Evolutionary conservation across 2,888 invertebrate genomes (phyloP).

Genomic region (Limnephilus rhombicus): DNA sequence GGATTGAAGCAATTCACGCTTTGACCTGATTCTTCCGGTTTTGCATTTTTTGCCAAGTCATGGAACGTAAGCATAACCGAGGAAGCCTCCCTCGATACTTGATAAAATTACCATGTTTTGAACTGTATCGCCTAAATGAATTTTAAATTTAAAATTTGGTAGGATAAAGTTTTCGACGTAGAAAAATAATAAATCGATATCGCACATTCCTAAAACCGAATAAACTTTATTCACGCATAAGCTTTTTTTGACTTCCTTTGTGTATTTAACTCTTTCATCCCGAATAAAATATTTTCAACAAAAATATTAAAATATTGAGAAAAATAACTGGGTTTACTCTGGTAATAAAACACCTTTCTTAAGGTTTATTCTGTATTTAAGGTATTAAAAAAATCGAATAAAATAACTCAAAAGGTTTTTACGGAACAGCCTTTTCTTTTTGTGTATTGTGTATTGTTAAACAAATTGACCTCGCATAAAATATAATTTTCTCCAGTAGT

Average conservation of each 20-base stretch:
- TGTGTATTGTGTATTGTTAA: too few relatives aligned
- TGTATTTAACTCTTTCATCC: neutral
- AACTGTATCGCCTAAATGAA: constrained; percentile 16
- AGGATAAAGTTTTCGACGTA: neutral
- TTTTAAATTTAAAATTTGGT: constrained; percentile 23
- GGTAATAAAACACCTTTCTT: neutral
- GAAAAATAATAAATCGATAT: neutral
- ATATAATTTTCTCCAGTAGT: too few relatives aligned
- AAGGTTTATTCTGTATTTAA: neutral
- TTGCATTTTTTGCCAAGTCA: constrained; percentile 41
- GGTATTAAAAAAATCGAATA: neutral
- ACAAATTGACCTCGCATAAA: too few relatives aligned
- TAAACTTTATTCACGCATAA: neutral
- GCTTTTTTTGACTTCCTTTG: neutral
- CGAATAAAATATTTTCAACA: neutral
- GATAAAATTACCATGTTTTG: constrained; percentile 36
- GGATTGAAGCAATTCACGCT: constrained; percentile 26
- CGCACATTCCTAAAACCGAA: neutral
- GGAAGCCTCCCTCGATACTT: constrained; percentile 9
- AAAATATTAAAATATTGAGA: too few relatives aligned
- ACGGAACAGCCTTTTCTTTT: too few relatives aligned
- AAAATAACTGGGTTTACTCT: neutral
- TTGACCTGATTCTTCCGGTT: constrained; percentile 38
- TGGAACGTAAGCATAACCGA: neutral
- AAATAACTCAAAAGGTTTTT: neutral